Conservation (phyloP, 2,797 vertebrate species). For the Sciurus carolinensis region DNA sequence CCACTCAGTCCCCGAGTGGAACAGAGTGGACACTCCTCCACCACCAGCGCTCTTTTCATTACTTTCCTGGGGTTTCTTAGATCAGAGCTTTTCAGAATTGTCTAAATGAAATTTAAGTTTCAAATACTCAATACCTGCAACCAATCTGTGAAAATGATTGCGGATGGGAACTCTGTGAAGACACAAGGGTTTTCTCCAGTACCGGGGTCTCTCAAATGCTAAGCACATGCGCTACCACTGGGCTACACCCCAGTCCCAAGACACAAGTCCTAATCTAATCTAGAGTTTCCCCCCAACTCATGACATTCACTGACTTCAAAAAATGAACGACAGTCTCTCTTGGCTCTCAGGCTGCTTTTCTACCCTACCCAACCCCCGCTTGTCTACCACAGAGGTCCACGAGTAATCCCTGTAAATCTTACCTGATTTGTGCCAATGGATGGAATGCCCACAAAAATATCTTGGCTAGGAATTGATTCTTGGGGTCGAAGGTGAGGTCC, state of each 20-base stretch:
- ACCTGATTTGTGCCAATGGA: slow-evolving; percentile 40
- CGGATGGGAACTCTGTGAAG: neutral
- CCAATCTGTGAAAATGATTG: neutral
- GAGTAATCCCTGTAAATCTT: slow-evolving; percentile 5
- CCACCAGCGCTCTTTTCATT: neutral
- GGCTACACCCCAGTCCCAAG: neutral
- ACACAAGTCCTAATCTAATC: neutral
- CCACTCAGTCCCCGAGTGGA: neutral
- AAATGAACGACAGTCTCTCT: too few species aligned
- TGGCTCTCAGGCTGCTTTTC: neutral
- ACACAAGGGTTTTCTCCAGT: too few species aligned
- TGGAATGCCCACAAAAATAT: neutral
- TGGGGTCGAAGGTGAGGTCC: slow-evolving; percentile 31
- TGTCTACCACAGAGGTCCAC: neutral
- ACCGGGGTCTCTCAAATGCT: too few species aligned
- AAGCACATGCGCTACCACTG: neutral
- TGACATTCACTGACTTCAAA: too few species aligned
- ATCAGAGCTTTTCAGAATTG: slow-evolving; percentile 8
- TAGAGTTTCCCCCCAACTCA: neutral
- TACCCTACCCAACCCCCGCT: neutral
- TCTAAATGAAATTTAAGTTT: slow-evolving; percentile 11
- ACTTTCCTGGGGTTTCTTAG: neutral
- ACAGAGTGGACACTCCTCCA: neutral
- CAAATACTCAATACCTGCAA: neutral
- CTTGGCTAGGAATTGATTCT: slow-evolving; percentile 11